phyloP scores from a whole-genome alignment of 1,140 invertebrate genomes.

The Bombyx mandarina region DNA sequence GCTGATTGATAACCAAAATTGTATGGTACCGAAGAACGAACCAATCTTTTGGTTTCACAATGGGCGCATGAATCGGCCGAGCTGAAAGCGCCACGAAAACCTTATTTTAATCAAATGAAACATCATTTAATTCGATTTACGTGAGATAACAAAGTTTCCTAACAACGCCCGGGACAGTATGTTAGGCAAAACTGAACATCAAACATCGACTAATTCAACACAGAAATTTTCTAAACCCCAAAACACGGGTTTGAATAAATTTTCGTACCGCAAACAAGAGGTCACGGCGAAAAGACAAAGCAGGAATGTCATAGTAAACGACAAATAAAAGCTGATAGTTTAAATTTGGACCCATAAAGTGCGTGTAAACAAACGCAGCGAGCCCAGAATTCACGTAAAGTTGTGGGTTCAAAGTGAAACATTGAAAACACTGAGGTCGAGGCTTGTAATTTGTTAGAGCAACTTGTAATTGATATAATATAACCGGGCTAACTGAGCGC shows the following conservation, averaged over 20 bases:
- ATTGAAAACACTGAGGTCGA: slow-evolving; percentile 24
- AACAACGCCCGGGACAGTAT: no score
- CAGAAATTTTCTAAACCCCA: slow-evolving; percentile 17
- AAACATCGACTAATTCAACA: no score
- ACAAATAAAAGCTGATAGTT: slow-evolving; percentile 65
- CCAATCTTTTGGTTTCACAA: no score
- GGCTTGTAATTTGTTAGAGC: no score
- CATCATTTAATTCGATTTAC: no score
- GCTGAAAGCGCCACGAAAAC: no score
- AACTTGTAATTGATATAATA: neutral
- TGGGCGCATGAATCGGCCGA: no score
- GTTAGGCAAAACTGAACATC: no score
- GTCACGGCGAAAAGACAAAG: slow-evolving; percentile 28
- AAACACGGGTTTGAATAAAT: slow-evolving; percentile 46
- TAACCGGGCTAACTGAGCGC: neutral
- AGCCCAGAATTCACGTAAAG: slow-evolving; percentile 44
- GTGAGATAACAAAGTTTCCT: no score
- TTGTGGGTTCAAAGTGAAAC: slow-evolving; percentile 41
- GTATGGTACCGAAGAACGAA: no score
- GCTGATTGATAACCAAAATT: no score
- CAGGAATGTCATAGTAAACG: slow-evolving; percentile 59
- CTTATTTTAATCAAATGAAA: no score
- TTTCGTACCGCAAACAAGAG: slow-evolving; percentile 42
- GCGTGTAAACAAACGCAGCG: slow-evolving; percentile 53
- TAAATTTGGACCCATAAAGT: slow-evolving; percentile 63